Evolutionary conservation across 2,888 invertebrate species (phyloP), one percentile per base, ranked within the genome.

Genomic region (Brachypterus glaber): DNA sequence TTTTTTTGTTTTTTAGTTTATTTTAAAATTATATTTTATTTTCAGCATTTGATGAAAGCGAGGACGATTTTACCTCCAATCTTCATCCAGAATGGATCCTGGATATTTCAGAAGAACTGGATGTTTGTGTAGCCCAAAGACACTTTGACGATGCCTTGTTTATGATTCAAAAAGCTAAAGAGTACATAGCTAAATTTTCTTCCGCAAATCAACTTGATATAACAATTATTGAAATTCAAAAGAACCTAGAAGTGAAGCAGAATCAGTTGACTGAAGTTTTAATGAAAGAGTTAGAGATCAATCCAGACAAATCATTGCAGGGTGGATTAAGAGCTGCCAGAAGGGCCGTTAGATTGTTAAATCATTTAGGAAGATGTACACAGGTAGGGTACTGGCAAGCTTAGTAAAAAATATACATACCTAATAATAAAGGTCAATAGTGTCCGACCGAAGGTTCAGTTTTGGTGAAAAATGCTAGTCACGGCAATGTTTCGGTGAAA

Each of bases 121-220:
- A 97, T 69, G 92, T 95, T 9, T 78, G 84, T 52, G 87, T 96
- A 48, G 96, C 95, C 1, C 92, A 96, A 65, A 76, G 96, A 52
- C 90, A 95, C 64, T 96, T 96, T 59, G 90, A 93, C 62, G 89
- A 88, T 57, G 92, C 93, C 1, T 82, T 90, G 47, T 76, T 78
- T 46, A 69, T 92, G 9, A 76, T 95, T 49, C 82, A 84, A 49
- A 79, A 77, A 53, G 71, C 76, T 0, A 72, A 73, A 43, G 67
- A 71, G 4, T 77, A 73, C 53, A 59, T 79, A 16, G 45, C 62
- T 35, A 53, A 58, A 35, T 54, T 55, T 35, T 41, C 41, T 9
- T 38, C 46, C 4, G 43, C 44, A 49, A 63, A 64, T 39, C 53
- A n/a, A n/a, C n/a, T n/a, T n/a, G 5, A 21, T 7, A 21, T 21